Conservation (phyloP, 2,797 vertebrate genomes). For the Diplodus sargus region DNA sequence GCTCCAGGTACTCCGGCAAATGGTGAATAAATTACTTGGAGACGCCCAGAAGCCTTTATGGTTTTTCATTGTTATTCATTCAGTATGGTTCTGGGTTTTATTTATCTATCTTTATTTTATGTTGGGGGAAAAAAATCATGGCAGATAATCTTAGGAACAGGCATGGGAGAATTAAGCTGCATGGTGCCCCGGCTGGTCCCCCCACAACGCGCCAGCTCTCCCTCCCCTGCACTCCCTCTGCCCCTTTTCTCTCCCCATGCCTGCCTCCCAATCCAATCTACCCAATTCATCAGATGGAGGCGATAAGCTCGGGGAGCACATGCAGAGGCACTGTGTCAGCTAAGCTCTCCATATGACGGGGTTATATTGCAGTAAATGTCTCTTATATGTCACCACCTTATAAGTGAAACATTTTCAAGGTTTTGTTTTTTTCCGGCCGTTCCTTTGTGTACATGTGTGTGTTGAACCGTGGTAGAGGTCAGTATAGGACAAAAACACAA, state of each 20-base stretch:
- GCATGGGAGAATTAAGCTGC: conserved; percentile 82
- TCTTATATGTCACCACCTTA: conserved; percentile 47
- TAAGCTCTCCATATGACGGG: conserved; percentile 63
- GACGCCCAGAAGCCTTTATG: conserved; percentile 73
- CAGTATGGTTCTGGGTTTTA: conserved; percentile 75
- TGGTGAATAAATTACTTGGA: conserved; percentile 79
- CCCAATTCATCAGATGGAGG: conserved; percentile 84
- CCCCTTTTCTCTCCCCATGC: conserved; percentile 62
- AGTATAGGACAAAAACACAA: conserved; percentile 21
- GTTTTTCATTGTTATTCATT: conserved; percentile 79
- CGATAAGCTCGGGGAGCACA: conserved; percentile 85
- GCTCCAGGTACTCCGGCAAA: conserved; percentile 75
- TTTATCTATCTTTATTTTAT: conserved; percentile 80
- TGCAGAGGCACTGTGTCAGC: conserved; percentile 66
- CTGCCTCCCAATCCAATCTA: conserved; percentile 84
- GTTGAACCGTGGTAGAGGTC: conserved; percentile 20
- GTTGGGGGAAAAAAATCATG: conserved; percentile 63
- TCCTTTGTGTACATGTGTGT: conserved; percentile 23
- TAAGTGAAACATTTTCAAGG: conserved; percentile 7
- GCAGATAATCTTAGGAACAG: conserved; percentile 81
- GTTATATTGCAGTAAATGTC: conserved; percentile 55
- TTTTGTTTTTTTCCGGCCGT: conserved; percentile 24
- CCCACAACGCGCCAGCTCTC: conserved; percentile 33
- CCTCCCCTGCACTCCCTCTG: conserved; percentile 45
- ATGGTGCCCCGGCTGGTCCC: conserved; percentile 49